These are phyloP conservation scores for Hemiprocne comata DNA, from an alignment of 2,113 vertebrate species.

Conservation along the genomic window DNA sequence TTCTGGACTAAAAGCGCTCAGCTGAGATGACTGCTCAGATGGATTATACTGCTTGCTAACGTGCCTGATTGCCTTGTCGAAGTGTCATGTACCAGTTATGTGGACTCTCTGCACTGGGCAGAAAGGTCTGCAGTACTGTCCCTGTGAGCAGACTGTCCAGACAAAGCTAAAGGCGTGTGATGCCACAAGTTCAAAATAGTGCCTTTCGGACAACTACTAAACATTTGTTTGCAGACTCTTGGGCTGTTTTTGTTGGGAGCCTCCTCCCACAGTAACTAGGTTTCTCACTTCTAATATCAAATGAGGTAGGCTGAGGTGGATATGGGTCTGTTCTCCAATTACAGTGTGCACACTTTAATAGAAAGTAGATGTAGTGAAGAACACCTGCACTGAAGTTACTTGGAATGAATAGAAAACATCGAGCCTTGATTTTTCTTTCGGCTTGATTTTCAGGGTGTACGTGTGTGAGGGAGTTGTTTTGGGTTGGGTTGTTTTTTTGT, in stretches of 20 bases:
- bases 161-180: fast-evolving
- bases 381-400: not conserved
- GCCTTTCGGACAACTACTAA: not conserved
- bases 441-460: not conserved
- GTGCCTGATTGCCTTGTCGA: not conserved
- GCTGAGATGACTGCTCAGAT: not conserved
- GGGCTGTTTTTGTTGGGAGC: not conserved
- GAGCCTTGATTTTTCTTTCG: not conserved
- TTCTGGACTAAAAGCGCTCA: fast-evolving
- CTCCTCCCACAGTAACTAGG: not conserved
- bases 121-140: not conserved
- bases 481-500: not conserved
- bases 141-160: not conserved
- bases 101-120: not conserved
- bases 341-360: not conserved
- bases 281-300: not conserved
- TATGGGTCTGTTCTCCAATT: not conserved
- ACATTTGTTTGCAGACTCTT: not conserved
- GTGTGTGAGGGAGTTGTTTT: fast-evolving
- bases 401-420: not conserved
- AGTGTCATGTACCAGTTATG: not conserved
- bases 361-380: not conserved
- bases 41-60: not conserved
- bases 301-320: not conserved
- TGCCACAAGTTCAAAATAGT: not conserved